Conservation (phyloP, 2,888 invertebrate species). For the Dolichomitus sp. region DNA sequence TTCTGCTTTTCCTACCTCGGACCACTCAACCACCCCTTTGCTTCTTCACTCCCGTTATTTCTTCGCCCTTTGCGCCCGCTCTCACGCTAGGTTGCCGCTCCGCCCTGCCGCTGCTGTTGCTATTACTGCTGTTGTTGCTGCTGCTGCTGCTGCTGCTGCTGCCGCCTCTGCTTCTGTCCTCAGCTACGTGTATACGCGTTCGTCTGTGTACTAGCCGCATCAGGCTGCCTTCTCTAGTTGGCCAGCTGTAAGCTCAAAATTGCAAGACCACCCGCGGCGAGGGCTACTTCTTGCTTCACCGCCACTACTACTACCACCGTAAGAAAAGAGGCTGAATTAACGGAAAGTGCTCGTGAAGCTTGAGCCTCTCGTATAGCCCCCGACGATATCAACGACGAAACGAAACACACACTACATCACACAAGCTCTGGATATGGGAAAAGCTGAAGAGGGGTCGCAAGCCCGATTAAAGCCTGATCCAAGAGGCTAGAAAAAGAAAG, state of each 20-base stretch:
- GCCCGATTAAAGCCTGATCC: slow-evolving; percentile 83
- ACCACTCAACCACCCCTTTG: slow-evolving; percentile 57
- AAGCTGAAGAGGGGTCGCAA: slow-evolving; percentile 44
- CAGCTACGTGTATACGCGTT: slow-evolving; percentile 35
- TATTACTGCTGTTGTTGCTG: slow-evolving; percentile 6
- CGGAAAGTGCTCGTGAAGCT: slow-evolving; percentile 42
- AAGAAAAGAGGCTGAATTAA: slow-evolving; percentile 48
- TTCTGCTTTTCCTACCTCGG: slow-evolving; percentile 65
- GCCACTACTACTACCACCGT: slow-evolving; percentile 18
- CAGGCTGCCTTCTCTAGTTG: slow-evolving; percentile 22
- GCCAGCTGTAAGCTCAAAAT: slow-evolving; percentile 51
- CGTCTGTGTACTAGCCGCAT: slow-evolving; percentile 39
- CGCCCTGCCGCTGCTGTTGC: background rate
- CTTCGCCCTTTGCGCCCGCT: slow-evolving; percentile 59
- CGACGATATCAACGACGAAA: slow-evolving; percentile 43
- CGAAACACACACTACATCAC: slow-evolving; percentile 18
- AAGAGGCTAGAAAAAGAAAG: slow-evolving; percentile 75
- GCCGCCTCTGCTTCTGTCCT: slow-evolving; percentile 6
- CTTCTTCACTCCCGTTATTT: slow-evolving; percentile 56
- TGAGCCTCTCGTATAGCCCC: slow-evolving; percentile 31
- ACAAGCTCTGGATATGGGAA: slow-evolving; percentile 2
- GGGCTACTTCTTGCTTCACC: slow-evolving; percentile 18
- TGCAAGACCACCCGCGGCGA: slow-evolving; percentile 47
- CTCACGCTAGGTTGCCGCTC: slow-evolving; percentile 55
- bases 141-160: slow-evolving; percentile 22